Base-by-base conservation (phyloP, 2,113 vertebrate species). In the Serilophus lunatus region DNA sequence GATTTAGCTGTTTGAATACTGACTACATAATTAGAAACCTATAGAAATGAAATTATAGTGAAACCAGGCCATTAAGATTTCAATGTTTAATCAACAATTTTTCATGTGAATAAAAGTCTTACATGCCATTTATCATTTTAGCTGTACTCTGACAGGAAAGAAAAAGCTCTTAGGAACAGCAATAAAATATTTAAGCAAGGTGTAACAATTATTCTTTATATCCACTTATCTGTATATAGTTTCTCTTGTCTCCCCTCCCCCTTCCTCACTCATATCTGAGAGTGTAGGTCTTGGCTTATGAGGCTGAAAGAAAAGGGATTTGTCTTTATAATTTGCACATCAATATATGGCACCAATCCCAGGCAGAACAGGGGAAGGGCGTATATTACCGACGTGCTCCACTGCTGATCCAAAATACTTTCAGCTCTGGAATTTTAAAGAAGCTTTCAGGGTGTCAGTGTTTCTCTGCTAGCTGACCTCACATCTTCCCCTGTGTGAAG, bases 71-170 rank as follows among this genome's bases (percentile, higher is more conserved):
- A 10, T 93, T 95, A 80, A 61, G 60, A 75, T 78, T 92, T 83
- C 38, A 92, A 23, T 83, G 56, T 86, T 90, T 94, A 96, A 94
- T 95, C 87, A 92, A 81, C 2, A 3, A 24, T 81, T 95, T 96
- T 88, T 86, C 56, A 45, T 33, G 40, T 49, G 92, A 92, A 40
- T 93, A 44, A 84, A 92, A 71, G 68, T 75, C n/a, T 81, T 81
- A 26, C 35, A 22, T 83, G 71, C 28, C 35, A 49, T 92, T 86
- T 74, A 36, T 88, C 71, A 78, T 82, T 82, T 70, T 19, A 64
- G 50, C 42, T 77, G n/a, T 70, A 54, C 47, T 65, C 56, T 80
- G 70, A 40, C 60, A 71, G 79, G 51, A 68, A 93, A 90, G 54
- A 84, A 68, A 79, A 91, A 88, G 49, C 12, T 49, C 25, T 36